Evolutionary conservation across 1,140 invertebrate species (phyloP).

Genomic region (Eriosoma lanigerum): DNA sequence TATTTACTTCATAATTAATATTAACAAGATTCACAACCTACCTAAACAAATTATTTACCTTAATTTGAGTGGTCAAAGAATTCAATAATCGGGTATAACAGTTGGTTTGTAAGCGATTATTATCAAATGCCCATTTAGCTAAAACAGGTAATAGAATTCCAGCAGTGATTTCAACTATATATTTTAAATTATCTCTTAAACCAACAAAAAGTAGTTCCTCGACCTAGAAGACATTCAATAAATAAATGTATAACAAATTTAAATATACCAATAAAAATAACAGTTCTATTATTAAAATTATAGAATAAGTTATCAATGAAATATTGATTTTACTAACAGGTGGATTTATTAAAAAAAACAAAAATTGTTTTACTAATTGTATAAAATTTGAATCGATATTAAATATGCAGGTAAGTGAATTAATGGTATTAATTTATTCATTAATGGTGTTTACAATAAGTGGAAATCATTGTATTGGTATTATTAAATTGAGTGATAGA

Average conservation of each 20-base stretch:
- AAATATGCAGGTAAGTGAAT: too few relatives aligned
- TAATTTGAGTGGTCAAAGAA: slow-evolving; percentile 53
- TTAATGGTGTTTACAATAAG: too few relatives aligned
- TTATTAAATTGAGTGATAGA: not conserved
- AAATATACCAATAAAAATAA: too few relatives aligned
- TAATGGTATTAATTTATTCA: not conserved
- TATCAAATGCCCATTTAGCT: slow-evolving; percentile 67
- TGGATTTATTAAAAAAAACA: too few relatives aligned
- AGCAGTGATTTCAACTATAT: slow-evolving; percentile 61
- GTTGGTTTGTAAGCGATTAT: slow-evolving; percentile 61
- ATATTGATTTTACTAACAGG: too few relatives aligned
- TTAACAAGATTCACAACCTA: not conserved
- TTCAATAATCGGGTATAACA: slow-evolving; percentile 57
- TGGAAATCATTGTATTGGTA: not conserved
- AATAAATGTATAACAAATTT: too few relatives aligned
- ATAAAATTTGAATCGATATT: too few relatives aligned
- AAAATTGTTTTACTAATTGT: too few relatives aligned
- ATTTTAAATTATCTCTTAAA: slow-evolving; percentile 62
- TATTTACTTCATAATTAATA: not conserved
- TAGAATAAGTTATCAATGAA: too few relatives aligned
- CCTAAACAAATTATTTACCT: slow-evolving; percentile 50
- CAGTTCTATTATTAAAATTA: too few relatives aligned
- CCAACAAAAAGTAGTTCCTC: slow-evolving; percentile 64
- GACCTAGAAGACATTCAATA: slow-evolving; percentile 58
- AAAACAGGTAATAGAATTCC: slow-evolving; percentile 63